phyloP scores from a whole-genome alignment of 2,888 invertebrate species.

The Microlaimidae sp. region DNA sequence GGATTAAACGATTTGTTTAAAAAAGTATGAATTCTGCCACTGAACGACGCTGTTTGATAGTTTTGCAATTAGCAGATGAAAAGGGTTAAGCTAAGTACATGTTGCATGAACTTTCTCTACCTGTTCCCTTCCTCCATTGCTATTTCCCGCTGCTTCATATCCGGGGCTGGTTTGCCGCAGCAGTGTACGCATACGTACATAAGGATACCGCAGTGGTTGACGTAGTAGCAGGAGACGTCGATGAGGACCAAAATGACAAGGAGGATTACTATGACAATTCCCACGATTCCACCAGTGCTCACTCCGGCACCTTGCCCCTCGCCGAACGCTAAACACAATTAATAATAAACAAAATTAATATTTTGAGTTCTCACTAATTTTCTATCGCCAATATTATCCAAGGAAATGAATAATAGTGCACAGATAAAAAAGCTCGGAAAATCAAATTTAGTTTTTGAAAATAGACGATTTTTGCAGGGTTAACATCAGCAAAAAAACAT shows the following conservation, averaged over 20 bases:
- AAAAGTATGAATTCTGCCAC: too few relatives aligned
- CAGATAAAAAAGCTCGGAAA: too few relatives aligned
- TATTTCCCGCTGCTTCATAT: conserved; percentile 24
- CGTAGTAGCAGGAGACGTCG: conserved; percentile 62
- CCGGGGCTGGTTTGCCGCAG: conserved; percentile 21
- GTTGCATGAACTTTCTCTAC: neutral
- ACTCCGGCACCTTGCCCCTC: neutral
- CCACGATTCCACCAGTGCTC: conserved; percentile 51
- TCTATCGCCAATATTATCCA: too few relatives aligned
- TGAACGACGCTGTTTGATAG: too few relatives aligned
- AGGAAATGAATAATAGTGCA: too few relatives aligned
- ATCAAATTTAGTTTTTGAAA: too few relatives aligned
- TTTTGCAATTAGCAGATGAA: too few relatives aligned
- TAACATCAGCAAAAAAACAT: too few relatives aligned
- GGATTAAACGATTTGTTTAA: too few relatives aligned
- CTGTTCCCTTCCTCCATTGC: conserved; percentile 17
- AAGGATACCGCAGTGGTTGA: conserved; percentile 44
- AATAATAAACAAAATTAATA: neutral
- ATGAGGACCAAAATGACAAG: conserved; percentile 54
- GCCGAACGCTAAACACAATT: neutral
- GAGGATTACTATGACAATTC: conserved; percentile 61
- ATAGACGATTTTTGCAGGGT: too few relatives aligned
- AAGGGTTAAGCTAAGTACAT: too few relatives aligned
- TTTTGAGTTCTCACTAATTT: neutral
- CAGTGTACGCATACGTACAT: conserved; percentile 33